Conservation (phyloP, 2,888 invertebrate species). For the Zhuqinia jingwanae region DNA sequence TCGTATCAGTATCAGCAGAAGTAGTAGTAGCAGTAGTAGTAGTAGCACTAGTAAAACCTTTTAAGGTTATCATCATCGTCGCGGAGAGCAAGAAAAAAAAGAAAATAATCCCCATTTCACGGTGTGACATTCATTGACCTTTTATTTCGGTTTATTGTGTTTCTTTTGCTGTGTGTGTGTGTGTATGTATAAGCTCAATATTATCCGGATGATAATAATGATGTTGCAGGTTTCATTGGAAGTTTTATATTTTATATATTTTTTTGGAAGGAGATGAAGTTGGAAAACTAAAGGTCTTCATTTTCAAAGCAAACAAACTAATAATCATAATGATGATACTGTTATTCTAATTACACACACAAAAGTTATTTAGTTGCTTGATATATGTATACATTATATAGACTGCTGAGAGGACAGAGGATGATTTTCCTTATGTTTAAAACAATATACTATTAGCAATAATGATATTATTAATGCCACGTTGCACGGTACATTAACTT, state of each 20-base stretch:
- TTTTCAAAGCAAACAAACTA: neutral
- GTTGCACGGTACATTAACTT: constrained; percentile 39
- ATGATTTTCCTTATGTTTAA: neutral
- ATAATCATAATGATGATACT: neutral
- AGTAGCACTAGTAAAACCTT: constrained; percentile 5
- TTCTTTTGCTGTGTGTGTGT: too few species aligned
- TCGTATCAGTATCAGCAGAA: too few species aligned
- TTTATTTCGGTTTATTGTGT: constrained; percentile 19
- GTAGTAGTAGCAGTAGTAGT: too few species aligned
- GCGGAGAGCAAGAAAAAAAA: too few species aligned
- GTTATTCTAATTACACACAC: neutral
- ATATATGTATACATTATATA: too few species aligned
- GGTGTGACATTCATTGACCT: constrained; percentile 46
- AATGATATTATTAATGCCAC: constrained; percentile 50
- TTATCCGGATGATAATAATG: neutral
- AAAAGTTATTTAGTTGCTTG: too few species aligned
- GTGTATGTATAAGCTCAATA: too few species aligned
- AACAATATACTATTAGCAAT: neutral
- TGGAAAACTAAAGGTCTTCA: constrained; percentile 10
- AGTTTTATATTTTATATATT: too few species aligned
- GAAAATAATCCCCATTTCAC: constrained; percentile 50
- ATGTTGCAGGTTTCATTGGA: constrained; percentile 3
- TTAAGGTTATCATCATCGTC: constrained; percentile 7
- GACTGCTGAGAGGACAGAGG: neutral
- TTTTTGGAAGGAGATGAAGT: too few species aligned